Evolutionary conservation across 1,140 invertebrate genomes (phyloP), one percentile per base, ranked within the genome.

Genomic region (Drusus annulatus): DNA sequence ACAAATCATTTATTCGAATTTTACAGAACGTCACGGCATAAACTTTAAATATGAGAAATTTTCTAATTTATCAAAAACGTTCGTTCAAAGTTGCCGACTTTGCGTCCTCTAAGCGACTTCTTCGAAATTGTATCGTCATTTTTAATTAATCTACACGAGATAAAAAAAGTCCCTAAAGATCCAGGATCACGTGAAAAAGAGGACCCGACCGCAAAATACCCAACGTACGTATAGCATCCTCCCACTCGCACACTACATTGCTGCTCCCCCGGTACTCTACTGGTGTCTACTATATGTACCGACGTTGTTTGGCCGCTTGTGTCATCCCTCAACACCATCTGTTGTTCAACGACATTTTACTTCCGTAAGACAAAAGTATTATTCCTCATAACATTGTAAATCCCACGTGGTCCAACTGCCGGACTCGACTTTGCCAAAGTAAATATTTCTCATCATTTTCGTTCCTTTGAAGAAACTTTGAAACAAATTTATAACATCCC

Each of bases 371-470:
- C 56, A 5, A 31, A 65, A 21, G 62, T 25, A 65, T n/a, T n/a
- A n/a, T 65, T 65, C 62, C 25, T 28, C 28, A 65, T 65, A 45
- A 45, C 2, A 65, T 65, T 65, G 62, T 28, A 31, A 65, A 65
- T 65, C 28, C 62, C 36, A 65, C 62, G 62, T 65, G 62, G 62
- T 65, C 62, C 62, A 65, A 65, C 62, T 65, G 28, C 16, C 25
- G 62, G 62, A 65, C 62, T 65, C 21, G 62, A 65, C 25, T 28
- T 65, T 65, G 25, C 62, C 62, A 65, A 65, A 65, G 62, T 65
- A 65, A 65, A 65, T 65, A 65, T 65, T 65, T 28, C 62, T 65
- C 62, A 65, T 65, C 36, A 65, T 65, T 65, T 65, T 65, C 62
- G 23, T 15, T 28, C 62, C 62, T 28, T 65, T 65, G 23, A 65